Conservation (phyloP, 2,113 vertebrate species). For the Macroglossus sobrinus region DNA sequence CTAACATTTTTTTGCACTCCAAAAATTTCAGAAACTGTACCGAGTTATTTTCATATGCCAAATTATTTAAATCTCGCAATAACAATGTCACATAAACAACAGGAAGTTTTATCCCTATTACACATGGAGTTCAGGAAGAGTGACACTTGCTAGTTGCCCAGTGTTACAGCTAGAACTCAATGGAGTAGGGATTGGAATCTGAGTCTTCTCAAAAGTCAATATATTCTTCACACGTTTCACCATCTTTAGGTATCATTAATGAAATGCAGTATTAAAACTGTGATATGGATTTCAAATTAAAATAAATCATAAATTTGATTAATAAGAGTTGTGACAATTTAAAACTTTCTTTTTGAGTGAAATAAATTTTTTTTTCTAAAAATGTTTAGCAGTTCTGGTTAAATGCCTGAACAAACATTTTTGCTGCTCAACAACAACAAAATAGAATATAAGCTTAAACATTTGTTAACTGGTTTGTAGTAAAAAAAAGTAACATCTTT, state of each 20-base stretch:
- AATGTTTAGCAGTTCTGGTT: conserved; percentile 43
- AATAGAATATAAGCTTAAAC: conserved; percentile 48
- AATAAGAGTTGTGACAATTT: conserved; percentile 48
- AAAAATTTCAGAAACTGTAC: background rate
- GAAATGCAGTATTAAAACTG: conserved; percentile 35
- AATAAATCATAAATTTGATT: conserved; percentile 48
- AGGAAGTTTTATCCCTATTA: background rate
- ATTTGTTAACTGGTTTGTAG: conserved; percentile 44
- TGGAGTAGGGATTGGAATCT: background rate
- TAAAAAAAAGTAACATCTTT: conserved; percentile 30
- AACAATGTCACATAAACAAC: background rate
- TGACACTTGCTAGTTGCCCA: background rate
- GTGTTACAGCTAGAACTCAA: background rate
- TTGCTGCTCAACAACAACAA: conserved; percentile 34
- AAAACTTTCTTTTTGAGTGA: conserved; percentile 43
- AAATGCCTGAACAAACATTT: conserved; percentile 59
- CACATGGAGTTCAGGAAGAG: background rate
- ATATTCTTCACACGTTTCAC: background rate
- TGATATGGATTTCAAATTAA: conserved; percentile 45
- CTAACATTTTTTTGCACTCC: background rate
- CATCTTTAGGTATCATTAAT: background rate
- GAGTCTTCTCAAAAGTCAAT: background rate
- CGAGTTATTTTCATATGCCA: background rate
- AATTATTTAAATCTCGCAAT: background rate
- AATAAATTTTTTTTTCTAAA: background rate